Conservation (phyloP, 2,888 invertebrate species). For the Spilarctia lutea region DNA sequence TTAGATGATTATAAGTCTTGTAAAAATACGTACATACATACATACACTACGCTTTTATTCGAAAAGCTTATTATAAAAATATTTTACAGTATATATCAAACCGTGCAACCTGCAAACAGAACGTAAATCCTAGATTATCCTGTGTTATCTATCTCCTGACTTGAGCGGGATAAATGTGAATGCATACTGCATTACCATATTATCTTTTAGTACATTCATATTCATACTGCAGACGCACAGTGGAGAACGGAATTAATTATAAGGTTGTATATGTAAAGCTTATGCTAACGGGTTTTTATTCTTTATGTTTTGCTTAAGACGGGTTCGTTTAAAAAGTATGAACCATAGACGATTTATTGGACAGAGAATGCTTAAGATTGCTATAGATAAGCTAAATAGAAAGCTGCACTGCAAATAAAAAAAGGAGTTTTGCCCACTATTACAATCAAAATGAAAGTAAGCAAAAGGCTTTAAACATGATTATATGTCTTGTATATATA, state of each 20-base stretch:
- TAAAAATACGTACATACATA: neutral
- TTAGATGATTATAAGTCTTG: neutral
- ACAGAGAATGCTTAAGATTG: too few relatives aligned
- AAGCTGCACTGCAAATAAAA: too few relatives aligned
- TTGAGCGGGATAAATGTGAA: constrained; percentile 74
- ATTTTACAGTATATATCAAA: constrained; percentile 19
- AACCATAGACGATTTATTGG: neutral
- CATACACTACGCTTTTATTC: neutral
- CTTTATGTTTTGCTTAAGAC: neutral
- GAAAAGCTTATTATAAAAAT: neutral
- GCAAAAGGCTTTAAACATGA: neutral
- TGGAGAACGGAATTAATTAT: constrained; percentile 79
- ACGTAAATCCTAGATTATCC: constrained; percentile 64
- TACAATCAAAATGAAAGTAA: too few relatives aligned
- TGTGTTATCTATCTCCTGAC: constrained; percentile 69
- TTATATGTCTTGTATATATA: too few relatives aligned
- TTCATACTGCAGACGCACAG: constrained; percentile 80
- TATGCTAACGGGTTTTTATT: constrained; percentile 11
- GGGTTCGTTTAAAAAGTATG: neutral
- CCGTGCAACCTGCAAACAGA: constrained; percentile 33
- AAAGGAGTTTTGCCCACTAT: too few relatives aligned
- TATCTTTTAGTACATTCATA: constrained; percentile 81
- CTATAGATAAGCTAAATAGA: too few relatives aligned
- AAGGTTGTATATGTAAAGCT: constrained; percentile 42
- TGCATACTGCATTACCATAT: constrained; percentile 81